Percentiles rank a stretch among this genome's conserved stretches.
phyloP scores from a whole-genome alignment of 2,797 vertebrate genomes.

The Tinamus major region DNA sequence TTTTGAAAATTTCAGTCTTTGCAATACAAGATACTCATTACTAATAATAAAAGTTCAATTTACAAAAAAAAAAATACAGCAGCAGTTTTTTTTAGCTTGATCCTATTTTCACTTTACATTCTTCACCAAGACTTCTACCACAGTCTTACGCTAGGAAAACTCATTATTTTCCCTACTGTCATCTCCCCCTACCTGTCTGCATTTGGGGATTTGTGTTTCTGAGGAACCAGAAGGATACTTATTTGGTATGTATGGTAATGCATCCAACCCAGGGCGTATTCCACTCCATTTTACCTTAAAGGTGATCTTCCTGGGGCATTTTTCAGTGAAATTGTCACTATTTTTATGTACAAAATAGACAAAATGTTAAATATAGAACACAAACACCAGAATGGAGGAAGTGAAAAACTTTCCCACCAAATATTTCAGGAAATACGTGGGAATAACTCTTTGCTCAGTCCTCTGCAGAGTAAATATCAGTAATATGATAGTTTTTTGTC shows the following conservation, averaged over 20 bases:
- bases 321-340: not conserved
- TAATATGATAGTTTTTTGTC: not conserved
- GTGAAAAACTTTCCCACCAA: not conserved
- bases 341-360: not conserved
- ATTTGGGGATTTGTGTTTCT: not conserved
- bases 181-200: not conserved
- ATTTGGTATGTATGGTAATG: not conserved
- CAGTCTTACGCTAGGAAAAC: not conserved
- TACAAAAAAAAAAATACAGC: not conserved
- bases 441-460: not conserved
- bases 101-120: not conserved
- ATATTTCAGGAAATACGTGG: not conserved
- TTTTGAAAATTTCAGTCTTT: not conserved
- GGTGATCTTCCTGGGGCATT: not conserved
- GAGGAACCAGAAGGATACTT: not conserved
- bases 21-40: not conserved
- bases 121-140: not conserved
- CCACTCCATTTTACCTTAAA: not conserved
- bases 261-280: not conserved
- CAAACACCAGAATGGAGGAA: not conserved
- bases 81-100: not conserved
- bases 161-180: not conserved
- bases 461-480: not conserved
- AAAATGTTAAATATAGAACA: not conserved
- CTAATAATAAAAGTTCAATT: not conserved